Base-by-base conservation (phyloP, 2,888 invertebrate genomes). In the Lepeophtheirus nordmannii region DNA sequence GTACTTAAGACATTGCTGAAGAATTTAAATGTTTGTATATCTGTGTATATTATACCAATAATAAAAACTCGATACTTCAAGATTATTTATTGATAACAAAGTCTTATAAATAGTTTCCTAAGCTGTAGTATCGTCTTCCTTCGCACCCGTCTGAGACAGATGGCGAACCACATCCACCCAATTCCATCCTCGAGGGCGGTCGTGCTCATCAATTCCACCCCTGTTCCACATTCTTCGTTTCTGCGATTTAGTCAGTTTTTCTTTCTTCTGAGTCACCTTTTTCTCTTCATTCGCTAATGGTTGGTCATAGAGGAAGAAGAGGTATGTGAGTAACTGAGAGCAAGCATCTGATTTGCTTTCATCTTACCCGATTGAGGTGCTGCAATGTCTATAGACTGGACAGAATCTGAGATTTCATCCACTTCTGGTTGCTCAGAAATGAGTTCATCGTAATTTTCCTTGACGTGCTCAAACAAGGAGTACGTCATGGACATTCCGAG, bases 81-180 rank as follows among this genome's bases (percentile, higher is more conserved):
- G 53, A 46, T 5, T 46, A n/a, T n/a, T 46, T n/a, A 46, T 46
- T 46, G 53, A 46, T n/a, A 17, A 14, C 53, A 37, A 60, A 60
- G 39, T 60, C 22, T 17, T 20, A 12, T 22, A 30, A 20, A 60
- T 20, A 30, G 39, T 30, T 30, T 57, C 23, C 22, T 17, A 10
- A 11, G 17, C 22, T 14, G 17, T 30, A 23, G 20, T n/a, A 9
- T 65, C 58, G 10, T 65, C 58, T 38, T 65, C 77, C 72, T 81
- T 80, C 59, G 77, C 77, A 68, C 81, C 83, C 64, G 85, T 85
- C 74, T 93, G 93, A 11, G 89, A 89, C 68, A 96, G 81, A 78
- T 96, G 96, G 76, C 89, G 91, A n/a, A 96, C 85, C 69, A 96
- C 83, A 74, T 94, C 94, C 11, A 94, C 84, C 94, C 96, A 96